These are phyloP conservation scores for Cremastobaeus sp. DNA, from an alignment of 2,888 invertebrate species.

Conservation along the genomic window DNA sequence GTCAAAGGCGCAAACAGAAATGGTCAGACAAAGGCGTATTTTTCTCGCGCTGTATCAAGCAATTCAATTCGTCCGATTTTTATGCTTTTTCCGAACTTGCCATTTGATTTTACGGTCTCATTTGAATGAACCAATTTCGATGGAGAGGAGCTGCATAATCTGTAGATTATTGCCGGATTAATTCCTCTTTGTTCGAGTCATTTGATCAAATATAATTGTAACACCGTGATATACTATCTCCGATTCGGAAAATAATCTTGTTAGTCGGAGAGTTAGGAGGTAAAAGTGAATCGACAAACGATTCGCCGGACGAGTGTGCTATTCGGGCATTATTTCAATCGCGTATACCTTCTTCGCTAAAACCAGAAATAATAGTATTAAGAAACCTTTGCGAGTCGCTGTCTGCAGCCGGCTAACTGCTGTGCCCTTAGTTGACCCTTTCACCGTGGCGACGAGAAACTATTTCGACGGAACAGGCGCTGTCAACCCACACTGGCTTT, in stretches of 20 bases:
- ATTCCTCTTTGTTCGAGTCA: too few relatives aligned
- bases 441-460: slow-evolving; percentile 63
- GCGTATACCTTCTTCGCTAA: slow-evolving; percentile 63
- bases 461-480: slow-evolving; percentile 62
- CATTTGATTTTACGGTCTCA: slow-evolving; percentile 4
- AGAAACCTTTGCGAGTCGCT: slow-evolving; percentile 72
- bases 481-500: slow-evolving; percentile 68
- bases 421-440: slow-evolving; percentile 66
- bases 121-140: slow-evolving; percentile 7
- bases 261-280: too few relatives aligned
- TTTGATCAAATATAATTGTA: too few relatives aligned
- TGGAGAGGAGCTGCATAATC: background rate
- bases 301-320: too few relatives aligned
- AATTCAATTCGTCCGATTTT: slow-evolving; percentile 37
- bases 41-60: slow-evolving; percentile 33
- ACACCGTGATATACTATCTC: too few relatives aligned
- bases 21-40: slow-evolving; percentile 18
- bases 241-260: too few relatives aligned
- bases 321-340: slow-evolving; percentile 26
- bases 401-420: slow-evolving; percentile 77
- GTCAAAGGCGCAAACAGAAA: slow-evolving; percentile 43
- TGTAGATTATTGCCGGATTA: slow-evolving; percentile 4
- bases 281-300: slow-evolving; percentile 25
- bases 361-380: slow-evolving; percentile 77
- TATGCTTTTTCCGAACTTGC: background rate